Conservation (phyloP, 2,113 vertebrate genomes). For the Carlito syrichta region DNA sequence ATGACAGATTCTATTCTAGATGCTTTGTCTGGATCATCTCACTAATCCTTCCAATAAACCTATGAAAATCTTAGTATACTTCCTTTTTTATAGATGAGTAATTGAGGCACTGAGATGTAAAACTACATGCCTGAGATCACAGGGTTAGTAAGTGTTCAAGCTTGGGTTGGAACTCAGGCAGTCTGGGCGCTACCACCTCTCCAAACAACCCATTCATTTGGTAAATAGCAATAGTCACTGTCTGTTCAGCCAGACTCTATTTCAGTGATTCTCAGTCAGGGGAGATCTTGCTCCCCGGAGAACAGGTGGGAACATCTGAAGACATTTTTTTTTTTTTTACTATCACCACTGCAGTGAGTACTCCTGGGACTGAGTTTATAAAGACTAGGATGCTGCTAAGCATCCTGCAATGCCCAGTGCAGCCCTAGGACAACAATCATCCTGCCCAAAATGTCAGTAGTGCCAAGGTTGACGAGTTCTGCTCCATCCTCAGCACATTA, state of each 20-base stretch:
- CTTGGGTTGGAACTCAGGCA: background rate
- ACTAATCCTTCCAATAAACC: background rate
- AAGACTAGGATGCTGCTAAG: background rate
- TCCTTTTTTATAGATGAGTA: background rate
- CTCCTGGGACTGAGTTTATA: background rate
- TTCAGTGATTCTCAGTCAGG: background rate
- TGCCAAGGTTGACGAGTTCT: background rate
- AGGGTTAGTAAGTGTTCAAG: background rate
- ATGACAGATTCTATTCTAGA: background rate
- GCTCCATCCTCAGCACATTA: background rate
- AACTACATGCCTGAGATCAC: background rate
- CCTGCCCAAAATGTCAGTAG: background rate
- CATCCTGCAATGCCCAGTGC: background rate
- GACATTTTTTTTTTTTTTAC: background rate
- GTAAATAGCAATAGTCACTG: background rate
- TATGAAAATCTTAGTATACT: background rate
- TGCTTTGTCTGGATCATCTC: background rate
- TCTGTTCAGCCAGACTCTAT: background rate
- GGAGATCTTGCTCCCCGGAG: background rate
- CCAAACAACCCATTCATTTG: background rate
- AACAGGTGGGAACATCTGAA: background rate
- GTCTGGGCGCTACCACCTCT: background rate
- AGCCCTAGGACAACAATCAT: background rate
- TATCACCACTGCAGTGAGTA: background rate
- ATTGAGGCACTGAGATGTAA: background rate